Evolutionary conservation across 2,797 vertebrate genomes (phyloP).

Genomic region (Macropodus opercularis): DNA sequence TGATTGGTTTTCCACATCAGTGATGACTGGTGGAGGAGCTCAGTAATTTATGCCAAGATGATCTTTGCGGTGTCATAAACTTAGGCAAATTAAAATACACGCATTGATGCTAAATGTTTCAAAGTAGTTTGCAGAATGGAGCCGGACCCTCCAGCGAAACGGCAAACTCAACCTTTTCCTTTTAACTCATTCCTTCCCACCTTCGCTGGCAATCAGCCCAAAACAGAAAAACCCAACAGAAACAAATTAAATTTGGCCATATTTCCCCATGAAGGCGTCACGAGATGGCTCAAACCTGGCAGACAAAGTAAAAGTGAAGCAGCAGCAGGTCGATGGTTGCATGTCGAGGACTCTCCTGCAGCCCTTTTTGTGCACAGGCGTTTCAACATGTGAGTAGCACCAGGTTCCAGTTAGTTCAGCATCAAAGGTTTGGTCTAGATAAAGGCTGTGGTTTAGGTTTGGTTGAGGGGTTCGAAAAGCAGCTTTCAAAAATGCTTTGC

Average conservation of each 20-base stretch:
- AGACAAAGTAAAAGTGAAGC: constrained; percentile 18
- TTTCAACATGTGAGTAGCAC: constrained; percentile 51
- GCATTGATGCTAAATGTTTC: neutral
- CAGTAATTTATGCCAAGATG: constrained; percentile 1
- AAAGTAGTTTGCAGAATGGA: constrained; percentile 28
- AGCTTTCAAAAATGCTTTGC: constrained; percentile 52
- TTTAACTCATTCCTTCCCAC: neutral
- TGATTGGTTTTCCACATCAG: constrained; percentile 29
- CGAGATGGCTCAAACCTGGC: constrained; percentile 2
- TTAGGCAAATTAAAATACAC: constrained; percentile 1
- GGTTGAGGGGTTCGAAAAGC: constrained; percentile 53
- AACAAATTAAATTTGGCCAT: constrained; percentile 2
- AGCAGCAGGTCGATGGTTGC: constrained; percentile 10
- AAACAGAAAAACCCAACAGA: constrained; percentile 31
- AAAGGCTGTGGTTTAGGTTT: constrained; percentile 54
- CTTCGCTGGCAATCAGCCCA: neutral
- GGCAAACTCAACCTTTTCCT: constrained; percentile 28
- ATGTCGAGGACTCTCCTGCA: constrained; percentile 7
- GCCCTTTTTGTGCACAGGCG: neutral
- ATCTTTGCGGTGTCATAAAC: constrained; percentile 15
- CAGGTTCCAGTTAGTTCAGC: constrained; percentile 62
- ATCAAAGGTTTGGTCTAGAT: constrained; percentile 50
- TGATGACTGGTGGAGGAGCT: constrained; percentile 9
- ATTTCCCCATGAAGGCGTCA: constrained; percentile 3
- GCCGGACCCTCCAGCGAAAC: constrained; percentile 36